These are phyloP conservation scores for Pyxicephalus adspersus DNA, from an alignment of 2,113 vertebrate species.

Conservation along the genomic window DNA sequence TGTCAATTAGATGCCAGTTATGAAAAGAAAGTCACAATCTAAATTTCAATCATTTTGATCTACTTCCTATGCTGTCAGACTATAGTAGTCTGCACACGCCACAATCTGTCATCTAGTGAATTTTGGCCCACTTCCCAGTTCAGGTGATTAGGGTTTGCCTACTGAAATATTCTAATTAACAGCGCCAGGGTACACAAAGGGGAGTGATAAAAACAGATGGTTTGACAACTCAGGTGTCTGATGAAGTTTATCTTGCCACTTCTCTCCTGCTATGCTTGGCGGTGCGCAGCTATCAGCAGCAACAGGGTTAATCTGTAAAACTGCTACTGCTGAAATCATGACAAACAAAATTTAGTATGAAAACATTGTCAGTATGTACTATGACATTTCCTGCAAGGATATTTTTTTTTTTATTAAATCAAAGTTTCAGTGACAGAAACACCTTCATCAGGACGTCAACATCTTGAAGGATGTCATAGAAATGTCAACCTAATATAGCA, in stretches of 20 bases:
- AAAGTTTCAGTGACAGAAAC: neutral
- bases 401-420: no score
- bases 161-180: conserved; percentile 69
- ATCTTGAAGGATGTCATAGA: neutral
- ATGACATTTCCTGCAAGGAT: no score
- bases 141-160: conserved; percentile 64
- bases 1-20: neutral
- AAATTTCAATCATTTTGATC: neutral
- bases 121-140: conserved; percentile 68
- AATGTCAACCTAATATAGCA: neutral
- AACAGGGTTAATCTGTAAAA: conserved; percentile 20
- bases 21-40: neutral
- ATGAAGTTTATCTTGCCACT: conserved; percentile 16
- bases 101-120: conserved; percentile 64
- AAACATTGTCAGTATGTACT: neutral
- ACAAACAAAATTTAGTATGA: neutral
- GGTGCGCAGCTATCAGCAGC: neutral
- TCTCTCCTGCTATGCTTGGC: neutral
- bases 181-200: conserved; percentile 59
- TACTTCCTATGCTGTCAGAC: neutral
- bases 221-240: conserved; percentile 54
- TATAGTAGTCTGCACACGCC: conserved; percentile 17
- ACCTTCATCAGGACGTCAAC: neutral
- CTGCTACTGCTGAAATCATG: neutral
- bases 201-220: conserved; percentile 52